phyloP scores from a whole-genome alignment of 2,888 invertebrate species.

The Andrena minutula region DNA sequence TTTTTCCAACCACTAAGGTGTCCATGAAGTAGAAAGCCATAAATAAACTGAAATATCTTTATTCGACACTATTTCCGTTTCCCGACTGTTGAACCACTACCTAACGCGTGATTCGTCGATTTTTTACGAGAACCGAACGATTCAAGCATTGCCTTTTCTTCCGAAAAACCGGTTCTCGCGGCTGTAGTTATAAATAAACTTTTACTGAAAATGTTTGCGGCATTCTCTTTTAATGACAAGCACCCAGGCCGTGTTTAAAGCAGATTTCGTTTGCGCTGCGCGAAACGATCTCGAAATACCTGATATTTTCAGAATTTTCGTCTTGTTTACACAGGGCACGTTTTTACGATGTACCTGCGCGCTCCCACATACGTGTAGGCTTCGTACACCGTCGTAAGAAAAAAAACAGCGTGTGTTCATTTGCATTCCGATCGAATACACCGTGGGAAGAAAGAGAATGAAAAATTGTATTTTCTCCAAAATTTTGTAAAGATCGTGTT shows the following conservation, averaged over 20 bases:
- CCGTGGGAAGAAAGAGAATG: too few species aligned
- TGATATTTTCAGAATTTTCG: conserved; percentile 8
- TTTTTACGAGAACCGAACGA: conserved; percentile 24
- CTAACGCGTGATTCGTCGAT: conserved; percentile 24
- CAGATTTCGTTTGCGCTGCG: neutral
- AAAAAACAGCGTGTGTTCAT: neutral
- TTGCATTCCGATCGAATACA: neutral
- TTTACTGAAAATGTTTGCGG: conserved; percentile 20
- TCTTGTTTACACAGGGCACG: neutral
- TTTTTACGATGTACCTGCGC: conserved; percentile 2
- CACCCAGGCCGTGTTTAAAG: neutral
- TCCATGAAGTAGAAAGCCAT: neutral
- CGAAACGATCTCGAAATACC: neutral
- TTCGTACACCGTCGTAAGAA: neutral
- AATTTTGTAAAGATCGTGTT: too few species aligned
- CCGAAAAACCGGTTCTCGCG: conserved; percentile 34
- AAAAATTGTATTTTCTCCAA: too few species aligned
- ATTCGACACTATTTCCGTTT: neutral
- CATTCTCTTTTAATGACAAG: conserved; percentile 14
- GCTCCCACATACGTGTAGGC: neutral
- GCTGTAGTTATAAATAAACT: conserved; percentile 40
- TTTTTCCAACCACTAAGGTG: neutral
- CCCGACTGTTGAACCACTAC: neutral
- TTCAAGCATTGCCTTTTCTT: conserved; percentile 28
- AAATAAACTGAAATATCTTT: neutral